phyloP scores from a whole-genome alignment of 2,888 invertebrate species.

The Tenthredo scrophulariae region DNA sequence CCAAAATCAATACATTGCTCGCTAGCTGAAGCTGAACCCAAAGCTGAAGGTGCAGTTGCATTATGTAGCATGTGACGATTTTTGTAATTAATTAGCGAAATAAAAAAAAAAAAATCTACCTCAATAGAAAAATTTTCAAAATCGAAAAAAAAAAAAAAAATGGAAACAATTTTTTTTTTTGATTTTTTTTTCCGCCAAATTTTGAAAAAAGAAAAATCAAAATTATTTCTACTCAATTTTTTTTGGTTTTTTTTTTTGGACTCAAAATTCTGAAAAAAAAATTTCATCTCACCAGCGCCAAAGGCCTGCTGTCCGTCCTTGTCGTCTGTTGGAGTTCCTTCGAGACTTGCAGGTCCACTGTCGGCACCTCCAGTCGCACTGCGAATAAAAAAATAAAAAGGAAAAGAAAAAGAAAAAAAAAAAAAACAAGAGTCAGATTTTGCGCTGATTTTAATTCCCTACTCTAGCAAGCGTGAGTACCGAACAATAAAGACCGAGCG shows the following conservation, averaged over 20 bases:
- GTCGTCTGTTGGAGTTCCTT: constrained; percentile 89
- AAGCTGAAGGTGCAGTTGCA: neutral
- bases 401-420: constrained; percentile 15
- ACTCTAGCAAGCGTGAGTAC: constrained; percentile 19
- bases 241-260: too few species aligned
- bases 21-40: neutral
- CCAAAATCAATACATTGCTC: constrained; percentile 24
- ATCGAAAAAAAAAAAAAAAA: neutral
- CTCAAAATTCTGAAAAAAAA: constrained; percentile 57
- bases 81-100: neutral
- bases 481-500: constrained; percentile 8
- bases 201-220: too few species aligned
- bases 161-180: too few species aligned
- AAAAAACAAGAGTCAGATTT: neutral
- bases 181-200: too few species aligned
- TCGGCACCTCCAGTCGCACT: constrained; percentile 96
- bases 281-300: constrained; percentile 83
- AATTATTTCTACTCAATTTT: too few species aligned
- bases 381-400: constrained; percentile 65
- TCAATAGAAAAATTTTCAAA: neutral
- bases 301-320: constrained; percentile 86
- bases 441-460: constrained; percentile 22
- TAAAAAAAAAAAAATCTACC: neutral
- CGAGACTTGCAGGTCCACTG: constrained; percentile 89
- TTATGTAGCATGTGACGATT: neutral